Conservation (phyloP, 1,140 invertebrate species). For the Penaeus japonicus region DNA sequence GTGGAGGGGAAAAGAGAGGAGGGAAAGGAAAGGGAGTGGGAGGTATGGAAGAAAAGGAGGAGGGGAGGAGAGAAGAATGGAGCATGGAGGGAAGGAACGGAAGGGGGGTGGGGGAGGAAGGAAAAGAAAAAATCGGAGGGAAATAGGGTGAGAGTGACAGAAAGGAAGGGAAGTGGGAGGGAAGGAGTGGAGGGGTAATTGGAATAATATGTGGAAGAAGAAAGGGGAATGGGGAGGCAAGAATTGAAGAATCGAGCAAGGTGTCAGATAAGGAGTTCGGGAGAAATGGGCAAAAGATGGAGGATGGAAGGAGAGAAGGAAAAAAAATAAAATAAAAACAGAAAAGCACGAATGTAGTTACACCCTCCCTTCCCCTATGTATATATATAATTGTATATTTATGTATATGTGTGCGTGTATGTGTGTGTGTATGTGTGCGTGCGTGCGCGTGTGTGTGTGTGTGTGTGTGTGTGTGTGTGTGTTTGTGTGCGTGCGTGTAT, state of each 20-base stretch:
- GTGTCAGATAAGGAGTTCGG: no score
- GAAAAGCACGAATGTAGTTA: no score
- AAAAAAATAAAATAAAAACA: not conserved
- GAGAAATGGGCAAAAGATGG: not conserved
- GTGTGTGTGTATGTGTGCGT: not conserved
- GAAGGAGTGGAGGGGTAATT: not conserved
- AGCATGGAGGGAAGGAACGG: not conserved
- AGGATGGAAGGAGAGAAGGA: not conserved
- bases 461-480: not conserved
- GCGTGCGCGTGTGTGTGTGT: not conserved
- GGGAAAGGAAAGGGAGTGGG: no score
- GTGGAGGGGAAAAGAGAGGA: slow-evolving; percentile 1
- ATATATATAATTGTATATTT: not conserved
- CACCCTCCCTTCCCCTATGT: no score
- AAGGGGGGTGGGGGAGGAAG: no score
- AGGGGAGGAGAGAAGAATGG: no score
- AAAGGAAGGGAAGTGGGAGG: not conserved
- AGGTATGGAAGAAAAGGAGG: not conserved
- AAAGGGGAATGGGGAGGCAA: no score
- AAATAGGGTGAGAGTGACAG: not conserved
- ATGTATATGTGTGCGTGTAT: not conserved
- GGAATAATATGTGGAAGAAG: not conserved
- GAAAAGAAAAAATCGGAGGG: not conserved
- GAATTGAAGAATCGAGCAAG: no score
- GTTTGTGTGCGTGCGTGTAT: not conserved